Conservation (phyloP, 2,113 vertebrate species). For the Monopterus albus region DNA sequence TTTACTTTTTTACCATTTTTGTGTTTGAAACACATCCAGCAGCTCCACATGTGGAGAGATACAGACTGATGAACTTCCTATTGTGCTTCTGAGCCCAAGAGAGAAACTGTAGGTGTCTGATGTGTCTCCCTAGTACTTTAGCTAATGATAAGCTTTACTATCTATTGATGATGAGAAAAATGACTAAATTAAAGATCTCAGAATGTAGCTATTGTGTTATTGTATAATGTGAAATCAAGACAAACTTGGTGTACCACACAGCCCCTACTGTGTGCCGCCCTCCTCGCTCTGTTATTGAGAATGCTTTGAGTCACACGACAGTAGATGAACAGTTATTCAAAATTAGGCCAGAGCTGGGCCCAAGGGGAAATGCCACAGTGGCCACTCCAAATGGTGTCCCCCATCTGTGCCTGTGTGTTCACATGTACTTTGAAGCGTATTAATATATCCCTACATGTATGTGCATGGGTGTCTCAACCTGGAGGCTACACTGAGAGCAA, state of each 20-base stretch:
- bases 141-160: conserved; percentile 31
- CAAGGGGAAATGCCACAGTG: conserved; percentile 57
- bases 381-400: conserved; percentile 69
- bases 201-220: conserved; percentile 6
- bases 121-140: conserved; percentile 28
- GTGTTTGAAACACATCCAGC: conserved; percentile 3
- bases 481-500: background rate
- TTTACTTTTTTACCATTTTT: background rate
- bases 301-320: conserved; percentile 66
- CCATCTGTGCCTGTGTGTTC: conserved; percentile 57
- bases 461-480: background rate
- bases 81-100: conserved; percentile 21
- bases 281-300: conserved; percentile 50
- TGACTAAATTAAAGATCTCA: conserved; percentile 9
- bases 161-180: conserved; percentile 24
- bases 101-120: conserved; percentile 9
- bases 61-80: conserved; percentile 19
- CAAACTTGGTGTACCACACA: conserved; percentile 18
- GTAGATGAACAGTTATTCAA: conserved; percentile 57
- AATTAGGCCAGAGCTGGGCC: conserved; percentile 72
- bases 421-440: background rate
- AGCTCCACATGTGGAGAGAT: background rate
- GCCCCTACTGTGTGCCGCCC: conserved; percentile 17
- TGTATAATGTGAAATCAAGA: conserved; percentile 19
- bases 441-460: background rate